Conservation (phyloP, 2,113 vertebrate genomes). For the Tiliqua scincoides region DNA sequence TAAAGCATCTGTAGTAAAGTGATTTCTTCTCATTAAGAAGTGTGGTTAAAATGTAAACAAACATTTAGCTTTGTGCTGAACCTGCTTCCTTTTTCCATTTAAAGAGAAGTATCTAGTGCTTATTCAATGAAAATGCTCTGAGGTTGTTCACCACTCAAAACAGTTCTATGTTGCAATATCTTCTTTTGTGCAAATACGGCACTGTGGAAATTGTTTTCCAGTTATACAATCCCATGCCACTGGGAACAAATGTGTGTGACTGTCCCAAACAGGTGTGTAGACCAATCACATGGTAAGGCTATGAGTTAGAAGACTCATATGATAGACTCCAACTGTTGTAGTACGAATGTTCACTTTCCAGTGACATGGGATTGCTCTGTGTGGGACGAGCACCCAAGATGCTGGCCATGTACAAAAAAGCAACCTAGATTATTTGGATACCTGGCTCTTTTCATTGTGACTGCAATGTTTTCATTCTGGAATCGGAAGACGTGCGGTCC, state of each 20-base stretch:
- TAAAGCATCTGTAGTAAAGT: slow-evolving; percentile 29
- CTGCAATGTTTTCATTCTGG: background rate
- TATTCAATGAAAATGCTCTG: background rate
- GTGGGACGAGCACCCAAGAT: background rate
- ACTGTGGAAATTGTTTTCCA: background rate
- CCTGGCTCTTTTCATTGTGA: background rate
- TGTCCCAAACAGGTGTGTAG: background rate
- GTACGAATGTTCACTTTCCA: background rate
- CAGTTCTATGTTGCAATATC: background rate
- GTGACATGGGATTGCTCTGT: too few species aligned
- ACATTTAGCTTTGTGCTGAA: background rate
- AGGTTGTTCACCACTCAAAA: background rate
- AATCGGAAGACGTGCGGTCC: background rate
- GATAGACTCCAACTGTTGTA: background rate
- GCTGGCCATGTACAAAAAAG: too few species aligned
- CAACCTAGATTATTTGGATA: background rate
- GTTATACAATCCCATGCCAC: background rate
- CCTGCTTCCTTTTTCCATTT: background rate
- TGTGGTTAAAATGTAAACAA: background rate
- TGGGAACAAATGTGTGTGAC: background rate
- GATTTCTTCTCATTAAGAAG: slow-evolving; percentile 40
- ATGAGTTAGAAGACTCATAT: background rate
- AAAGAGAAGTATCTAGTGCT: background rate
- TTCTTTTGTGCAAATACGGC: background rate
- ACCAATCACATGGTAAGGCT: background rate